Percentiles rank a stretch among this genome's conserved stretches.
Conservation (phyloP, 30 jellyfish, hydroid and myxozoan genomes). For the Chironex yamaguchii region DNA sequence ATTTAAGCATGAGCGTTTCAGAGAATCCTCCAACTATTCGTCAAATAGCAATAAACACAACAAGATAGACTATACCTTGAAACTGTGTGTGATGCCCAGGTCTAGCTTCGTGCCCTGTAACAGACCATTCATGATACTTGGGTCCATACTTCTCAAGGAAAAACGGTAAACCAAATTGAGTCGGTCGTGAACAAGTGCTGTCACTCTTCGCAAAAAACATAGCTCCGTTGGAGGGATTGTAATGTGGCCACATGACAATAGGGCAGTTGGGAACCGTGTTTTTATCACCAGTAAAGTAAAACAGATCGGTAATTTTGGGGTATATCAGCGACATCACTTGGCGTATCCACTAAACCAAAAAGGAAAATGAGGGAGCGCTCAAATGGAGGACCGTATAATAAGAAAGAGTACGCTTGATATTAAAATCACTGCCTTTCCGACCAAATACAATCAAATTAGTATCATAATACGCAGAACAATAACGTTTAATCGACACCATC, state of each 20-base stretch:
- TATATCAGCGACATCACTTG: conserved; percentile 71
- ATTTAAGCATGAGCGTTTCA: too few relatives aligned
- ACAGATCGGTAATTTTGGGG: conserved; percentile 63
- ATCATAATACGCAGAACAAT: too few relatives aligned
- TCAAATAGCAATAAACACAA: not conserved
- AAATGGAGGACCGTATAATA: too few relatives aligned
- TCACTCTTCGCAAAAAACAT: conserved; percentile 84
- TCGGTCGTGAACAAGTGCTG: conserved; percentile 67
- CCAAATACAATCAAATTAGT: too few relatives aligned
- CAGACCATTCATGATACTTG: conserved; percentile 95
- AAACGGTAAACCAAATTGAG: conserved; percentile 88
- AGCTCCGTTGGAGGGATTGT: conserved; percentile 95
- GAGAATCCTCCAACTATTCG: not conserved
- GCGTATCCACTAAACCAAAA: conserved; percentile 64
- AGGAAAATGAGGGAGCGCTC: too few relatives aligned
- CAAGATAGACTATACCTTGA: conserved; percentile 60
- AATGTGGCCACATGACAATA: conserved; percentile 84
- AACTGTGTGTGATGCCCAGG: conserved; percentile 97
- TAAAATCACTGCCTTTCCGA: too few relatives aligned
- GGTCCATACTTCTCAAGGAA: conserved; percentile 96
- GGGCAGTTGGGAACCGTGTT: conserved; percentile 97
- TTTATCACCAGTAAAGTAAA: conserved; percentile 84
- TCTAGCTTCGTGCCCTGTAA: conserved; percentile 94
- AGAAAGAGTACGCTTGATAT: too few relatives aligned
- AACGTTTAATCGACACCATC: too few relatives aligned